Evolutionary conservation across 2,113 vertebrate genomes (phyloP).

Genomic region (Axis porcinus): DNA sequence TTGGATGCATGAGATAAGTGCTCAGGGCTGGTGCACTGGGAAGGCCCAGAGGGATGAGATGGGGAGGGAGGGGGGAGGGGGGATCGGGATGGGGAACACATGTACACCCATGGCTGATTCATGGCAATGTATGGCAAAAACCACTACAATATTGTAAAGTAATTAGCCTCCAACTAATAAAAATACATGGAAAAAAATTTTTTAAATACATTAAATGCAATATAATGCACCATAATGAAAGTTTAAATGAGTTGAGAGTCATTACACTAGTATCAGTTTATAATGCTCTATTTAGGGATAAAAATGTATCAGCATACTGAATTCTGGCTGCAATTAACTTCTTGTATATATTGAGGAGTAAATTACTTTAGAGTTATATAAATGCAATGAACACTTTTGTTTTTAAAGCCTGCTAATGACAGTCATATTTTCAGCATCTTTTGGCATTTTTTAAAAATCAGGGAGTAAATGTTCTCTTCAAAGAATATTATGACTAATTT

Average conservation of each 20-base stretch:
- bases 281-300: neutral
- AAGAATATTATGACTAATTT: constrained; percentile 62
- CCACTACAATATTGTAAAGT: no score
- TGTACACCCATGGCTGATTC: no score
- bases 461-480: constrained; percentile 45
- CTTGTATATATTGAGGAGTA: neutral
- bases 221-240: constrained; percentile 1
- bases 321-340: neutral
- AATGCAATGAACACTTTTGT: neutral
- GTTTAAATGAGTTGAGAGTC: neutral
- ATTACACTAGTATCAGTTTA: neutral
- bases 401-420: constrained; percentile 51
- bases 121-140: no score
- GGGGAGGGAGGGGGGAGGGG: no score
- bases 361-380: neutral
- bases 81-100: no score
- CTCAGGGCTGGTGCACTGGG: no score
- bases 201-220: constrained; percentile 7
- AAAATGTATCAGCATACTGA: neutral
- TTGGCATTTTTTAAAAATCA: constrained; percentile 44
- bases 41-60: no score
- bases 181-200: neutral
- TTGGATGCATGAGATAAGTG: no score
- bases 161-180: no score
- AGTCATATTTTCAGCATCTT: constrained; percentile 45